Conservation (phyloP, 2,797 vertebrate species). For the Acanthopagrus latus region DNA sequence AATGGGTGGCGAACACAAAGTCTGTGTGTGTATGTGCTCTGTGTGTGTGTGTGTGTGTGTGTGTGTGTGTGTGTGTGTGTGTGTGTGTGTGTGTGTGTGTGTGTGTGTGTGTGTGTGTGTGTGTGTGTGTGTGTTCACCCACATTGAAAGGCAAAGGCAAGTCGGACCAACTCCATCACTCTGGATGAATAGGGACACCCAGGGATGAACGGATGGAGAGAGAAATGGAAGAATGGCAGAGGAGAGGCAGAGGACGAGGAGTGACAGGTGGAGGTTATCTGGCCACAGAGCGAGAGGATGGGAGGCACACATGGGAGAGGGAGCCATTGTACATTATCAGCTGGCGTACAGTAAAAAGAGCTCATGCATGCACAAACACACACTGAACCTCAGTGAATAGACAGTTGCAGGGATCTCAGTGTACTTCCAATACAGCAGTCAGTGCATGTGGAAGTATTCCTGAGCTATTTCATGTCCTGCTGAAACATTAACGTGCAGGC, state of each 20-base stretch:
- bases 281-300: slow-evolving; percentile 40
- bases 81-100: too few relatives aligned
- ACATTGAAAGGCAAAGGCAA: slow-evolving; percentile 71
- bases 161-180: slow-evolving; percentile 74
- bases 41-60: too few relatives aligned
- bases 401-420: slow-evolving; percentile 24
- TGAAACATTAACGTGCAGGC: slow-evolving; percentile 10
- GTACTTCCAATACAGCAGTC: slow-evolving; percentile 23
- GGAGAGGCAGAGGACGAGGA: slow-evolving; percentile 63
- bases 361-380: slow-evolving; percentile 50
- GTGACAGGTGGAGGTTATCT: slow-evolving; percentile 80
- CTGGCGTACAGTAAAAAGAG: slow-evolving; percentile 58
- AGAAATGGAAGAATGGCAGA: slow-evolving; percentile 73
- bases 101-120: slow-evolving; percentile 22
- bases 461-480: slow-evolving; percentile 10
- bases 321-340: slow-evolving; percentile 70
- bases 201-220: slow-evolving; percentile 67
- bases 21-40: slow-evolving; percentile 41
- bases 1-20: slow-evolving; percentile 76
- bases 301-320: slow-evolving; percentile 37
- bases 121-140: slow-evolving; percentile 2
- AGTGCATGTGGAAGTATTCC: slow-evolving; percentile 29
- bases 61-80: too few relatives aligned
- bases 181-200: slow-evolving; percentile 74
- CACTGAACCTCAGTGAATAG: slow-evolving; percentile 38